These are phyloP conservation scores for Azorinus chamasolen DNA, from an alignment of 2,888 invertebrate genomes.

Conservation along the genomic window DNA sequence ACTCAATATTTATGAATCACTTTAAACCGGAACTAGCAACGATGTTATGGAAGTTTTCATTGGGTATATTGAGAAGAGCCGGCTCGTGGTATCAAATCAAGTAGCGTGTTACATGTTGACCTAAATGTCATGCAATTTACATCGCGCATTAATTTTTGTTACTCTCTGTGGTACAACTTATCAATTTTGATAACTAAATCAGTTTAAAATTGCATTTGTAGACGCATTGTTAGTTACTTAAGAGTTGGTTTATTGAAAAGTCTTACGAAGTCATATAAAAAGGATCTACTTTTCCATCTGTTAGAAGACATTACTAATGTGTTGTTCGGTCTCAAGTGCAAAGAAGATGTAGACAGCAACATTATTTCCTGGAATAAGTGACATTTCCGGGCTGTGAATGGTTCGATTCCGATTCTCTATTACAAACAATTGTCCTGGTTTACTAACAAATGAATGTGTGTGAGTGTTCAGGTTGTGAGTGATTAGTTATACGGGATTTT, in stretches of 20 bases:
- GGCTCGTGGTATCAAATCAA: conserved; percentile 11
- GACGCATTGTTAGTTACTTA: no score
- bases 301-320: conserved; percentile 6
- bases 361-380: conserved; percentile 3
- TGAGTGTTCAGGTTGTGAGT: no score
- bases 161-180: not conserved
- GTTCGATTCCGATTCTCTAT: no score
- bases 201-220: no score
- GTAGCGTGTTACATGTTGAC: not conserved
- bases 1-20: not conserved
- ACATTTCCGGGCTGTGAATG: not conserved
- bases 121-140: no score
- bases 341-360: conserved; percentile 6
- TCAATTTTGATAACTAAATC: no score
- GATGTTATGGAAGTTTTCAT: conserved; percentile 4
- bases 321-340: conserved; percentile 27
- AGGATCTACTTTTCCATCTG: not conserved
- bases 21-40: conserved; percentile 8
- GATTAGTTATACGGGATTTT: no score
- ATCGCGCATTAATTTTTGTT: not conserved
- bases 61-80: conserved; percentile 5
- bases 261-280: no score
- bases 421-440: no score
- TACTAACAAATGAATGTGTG: no score
- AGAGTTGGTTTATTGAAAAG: no score